Conservation (phyloP, 2,888 invertebrate species). For the Ferdinandea cuprea region DNA sequence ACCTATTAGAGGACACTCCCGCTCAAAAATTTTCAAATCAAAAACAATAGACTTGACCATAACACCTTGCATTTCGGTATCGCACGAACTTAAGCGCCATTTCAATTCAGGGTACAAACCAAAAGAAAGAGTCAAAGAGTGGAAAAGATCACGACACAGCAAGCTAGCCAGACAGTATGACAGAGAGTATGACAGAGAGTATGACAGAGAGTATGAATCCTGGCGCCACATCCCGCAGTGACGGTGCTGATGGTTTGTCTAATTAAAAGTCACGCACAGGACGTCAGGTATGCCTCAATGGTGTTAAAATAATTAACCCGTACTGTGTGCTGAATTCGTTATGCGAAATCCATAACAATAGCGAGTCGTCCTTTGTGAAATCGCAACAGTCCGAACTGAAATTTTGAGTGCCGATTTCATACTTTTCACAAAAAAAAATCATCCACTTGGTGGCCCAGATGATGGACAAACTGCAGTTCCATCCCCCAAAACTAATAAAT, state of each 20-base stretch:
- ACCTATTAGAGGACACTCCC: constrained; percentile 8
- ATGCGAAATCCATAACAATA: constrained; percentile 28
- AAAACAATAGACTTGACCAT: constrained; percentile 49
- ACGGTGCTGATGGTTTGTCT: constrained; percentile 24
- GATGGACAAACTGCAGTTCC: constrained; percentile 49
- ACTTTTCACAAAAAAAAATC: constrained; percentile 26
- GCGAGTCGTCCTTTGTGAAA: background rate
- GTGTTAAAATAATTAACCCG: constrained; percentile 32
- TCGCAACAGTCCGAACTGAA: background rate
- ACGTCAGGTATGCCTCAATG: background rate
- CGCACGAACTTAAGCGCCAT: constrained; percentile 64
- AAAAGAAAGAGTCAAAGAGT: background rate
- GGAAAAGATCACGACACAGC: constrained; percentile 44
- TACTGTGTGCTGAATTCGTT: constrained; percentile 1
- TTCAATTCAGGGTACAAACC: constrained; percentile 22
- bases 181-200: too few species aligned
- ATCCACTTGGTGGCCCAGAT: constrained; percentile 57
- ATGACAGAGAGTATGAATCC: constrained; percentile 21
- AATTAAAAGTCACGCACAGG: constrained; percentile 14
- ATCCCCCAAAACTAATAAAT: constrained; percentile 48
- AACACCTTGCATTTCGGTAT: constrained; percentile 44
- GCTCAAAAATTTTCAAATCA: constrained; percentile 12
- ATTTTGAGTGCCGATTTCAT: constrained; percentile 13
- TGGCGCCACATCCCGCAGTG: constrained; percentile 62
- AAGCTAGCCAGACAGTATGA: constrained; percentile 54